Conservation (phyloP, 2,797 vertebrate species). For the Falco novaeseelandiae region DNA sequence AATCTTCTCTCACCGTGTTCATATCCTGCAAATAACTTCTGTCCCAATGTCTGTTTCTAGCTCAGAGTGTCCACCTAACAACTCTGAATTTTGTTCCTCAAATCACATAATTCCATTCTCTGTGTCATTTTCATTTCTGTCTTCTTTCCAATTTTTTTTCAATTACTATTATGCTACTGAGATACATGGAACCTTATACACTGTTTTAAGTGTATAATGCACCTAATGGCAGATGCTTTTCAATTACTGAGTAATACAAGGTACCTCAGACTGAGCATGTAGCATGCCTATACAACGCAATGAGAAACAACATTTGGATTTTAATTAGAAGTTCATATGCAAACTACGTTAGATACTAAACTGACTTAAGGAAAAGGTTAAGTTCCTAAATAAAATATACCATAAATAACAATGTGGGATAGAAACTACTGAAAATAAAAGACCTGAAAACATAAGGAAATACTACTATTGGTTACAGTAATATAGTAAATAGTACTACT, state of each 20-base stretch:
- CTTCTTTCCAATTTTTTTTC: not conserved
- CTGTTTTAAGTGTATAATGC: not conserved
- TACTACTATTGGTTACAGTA: not conserved
- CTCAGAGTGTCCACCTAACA: accelerated
- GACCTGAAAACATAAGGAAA: not conserved
- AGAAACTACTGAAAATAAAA: not conserved
- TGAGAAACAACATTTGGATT: not conserved
- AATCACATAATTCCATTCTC: not conserved
- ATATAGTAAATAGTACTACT: too few species aligned
- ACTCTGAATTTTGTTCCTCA: not conserved
- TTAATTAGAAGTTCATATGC: not conserved
- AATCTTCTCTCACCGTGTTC: not conserved
- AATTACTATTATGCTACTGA: not conserved
- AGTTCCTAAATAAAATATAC: not conserved
- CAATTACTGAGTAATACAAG: not conserved
- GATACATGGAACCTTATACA: not conserved
- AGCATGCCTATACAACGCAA: not conserved
- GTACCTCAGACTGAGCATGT: not conserved
- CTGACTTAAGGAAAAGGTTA: not conserved
- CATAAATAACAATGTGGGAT: not conserved
- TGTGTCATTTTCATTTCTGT: not conserved
- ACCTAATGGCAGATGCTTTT: not conserved
- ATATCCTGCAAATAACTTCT: not conserved
- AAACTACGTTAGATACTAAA: not conserved
- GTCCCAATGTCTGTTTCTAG: not conserved